These are phyloP conservation scores for Pseudorectes ferrugineus DNA, from an alignment of 2,113 vertebrate genomes.

Conservation along the genomic window DNA sequence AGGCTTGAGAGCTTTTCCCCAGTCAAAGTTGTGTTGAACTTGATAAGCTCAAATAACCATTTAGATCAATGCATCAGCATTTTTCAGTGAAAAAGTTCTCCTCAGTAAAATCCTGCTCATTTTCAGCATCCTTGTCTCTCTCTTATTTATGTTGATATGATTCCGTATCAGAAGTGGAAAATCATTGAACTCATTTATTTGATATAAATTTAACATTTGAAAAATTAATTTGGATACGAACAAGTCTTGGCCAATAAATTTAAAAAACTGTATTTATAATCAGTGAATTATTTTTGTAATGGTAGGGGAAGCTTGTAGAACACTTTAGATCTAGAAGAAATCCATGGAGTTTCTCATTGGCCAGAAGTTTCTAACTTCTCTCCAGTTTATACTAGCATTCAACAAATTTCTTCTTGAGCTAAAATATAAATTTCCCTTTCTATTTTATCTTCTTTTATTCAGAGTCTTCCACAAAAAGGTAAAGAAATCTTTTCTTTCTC, in stretches of 20 bases:
- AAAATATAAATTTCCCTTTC: background rate
- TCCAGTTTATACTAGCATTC: background rate
- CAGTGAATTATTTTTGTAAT: background rate
- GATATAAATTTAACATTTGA: background rate
- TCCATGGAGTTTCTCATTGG: background rate
- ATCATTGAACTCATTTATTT: background rate
- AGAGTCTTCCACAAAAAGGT: background rate
- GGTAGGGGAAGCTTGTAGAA: background rate
- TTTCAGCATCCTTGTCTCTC: background rate
- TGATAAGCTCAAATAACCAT: background rate
- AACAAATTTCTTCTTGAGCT: background rate
- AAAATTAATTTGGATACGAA: background rate
- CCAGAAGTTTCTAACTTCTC: background rate
- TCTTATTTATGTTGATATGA: background rate
- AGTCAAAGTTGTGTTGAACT: background rate
- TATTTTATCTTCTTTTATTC: background rate
- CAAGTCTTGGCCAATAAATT: background rate
- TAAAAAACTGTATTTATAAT: background rate
- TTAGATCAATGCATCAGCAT: background rate
- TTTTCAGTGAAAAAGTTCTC: background rate
- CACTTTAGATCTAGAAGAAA: background rate
- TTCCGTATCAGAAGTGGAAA: background rate
- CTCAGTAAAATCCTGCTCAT: background rate
- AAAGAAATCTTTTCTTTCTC: background rate
- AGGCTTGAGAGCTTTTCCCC: background rate